Percentiles rank a stretch among this genome's conserved stretches.
Conservation (phyloP, 2,113 vertebrate genomes). For the Equus quagga region DNA sequence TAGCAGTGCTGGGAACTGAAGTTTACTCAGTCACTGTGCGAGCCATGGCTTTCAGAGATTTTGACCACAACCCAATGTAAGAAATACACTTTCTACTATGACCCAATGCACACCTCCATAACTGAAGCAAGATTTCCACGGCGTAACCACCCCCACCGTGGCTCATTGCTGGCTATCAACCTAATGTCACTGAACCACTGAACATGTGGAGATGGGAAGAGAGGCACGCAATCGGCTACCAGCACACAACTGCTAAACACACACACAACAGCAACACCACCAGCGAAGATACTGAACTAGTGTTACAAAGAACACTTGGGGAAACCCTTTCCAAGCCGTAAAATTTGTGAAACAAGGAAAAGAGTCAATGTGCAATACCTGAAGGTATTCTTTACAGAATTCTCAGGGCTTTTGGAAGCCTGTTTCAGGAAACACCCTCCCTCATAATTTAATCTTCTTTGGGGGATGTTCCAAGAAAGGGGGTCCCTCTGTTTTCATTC, state of each 20-base stretch:
- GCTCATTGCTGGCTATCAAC: neutral
- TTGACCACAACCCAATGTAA: slow-evolving; percentile 40
- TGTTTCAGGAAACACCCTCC: neutral
- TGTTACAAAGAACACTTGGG: neutral
- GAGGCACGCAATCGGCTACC: neutral
- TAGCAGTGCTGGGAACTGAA: neutral
- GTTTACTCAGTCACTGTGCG: neutral
- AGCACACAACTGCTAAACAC: neutral
- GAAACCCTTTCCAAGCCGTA: neutral
- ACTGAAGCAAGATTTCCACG: neutral
- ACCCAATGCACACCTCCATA: neutral
- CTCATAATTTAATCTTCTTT: neutral
- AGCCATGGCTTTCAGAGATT: neutral
- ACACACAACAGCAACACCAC: neutral
- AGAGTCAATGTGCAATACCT: neutral
- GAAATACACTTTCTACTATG: slow-evolving; percentile 43
- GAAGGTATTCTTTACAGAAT: neutral
- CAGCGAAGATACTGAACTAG: neutral
- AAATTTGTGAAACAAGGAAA: neutral
- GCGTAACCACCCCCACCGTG: neutral
- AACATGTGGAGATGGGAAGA: neutral
- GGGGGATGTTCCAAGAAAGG: neutral
- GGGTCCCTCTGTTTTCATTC: neutral
- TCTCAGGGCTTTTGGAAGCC: neutral
- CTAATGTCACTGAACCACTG: neutral